Evolutionary conservation across 2,888 invertebrate species (phyloP), one percentile per base, ranked within the genome.

Genomic region (Psococerastis gibbosa): DNA sequence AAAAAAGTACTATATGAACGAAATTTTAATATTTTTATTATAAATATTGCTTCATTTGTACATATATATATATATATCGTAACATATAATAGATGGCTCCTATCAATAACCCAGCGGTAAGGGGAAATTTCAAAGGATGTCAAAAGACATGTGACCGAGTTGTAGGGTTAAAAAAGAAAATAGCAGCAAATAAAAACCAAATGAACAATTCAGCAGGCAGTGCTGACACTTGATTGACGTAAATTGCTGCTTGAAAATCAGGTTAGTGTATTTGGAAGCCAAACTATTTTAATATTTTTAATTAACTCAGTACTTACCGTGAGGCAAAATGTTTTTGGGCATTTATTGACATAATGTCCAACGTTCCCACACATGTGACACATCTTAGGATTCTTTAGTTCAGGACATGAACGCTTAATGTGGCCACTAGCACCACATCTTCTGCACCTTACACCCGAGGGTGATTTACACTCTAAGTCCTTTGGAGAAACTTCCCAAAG

Each of bases 221-320:
- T n/a, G n/a, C n/a, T n/a, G n/a, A n/a, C n/a, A n/a, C n/a, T n/a
- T n/a, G n/a, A n/a, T n/a, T n/a, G n/a, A n/a, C n/a, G n/a, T n/a
- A n/a, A n/a, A n/a, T n/a, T n/a, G n/a, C n/a, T n/a, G 17, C 33
- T 33, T 33, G 5, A 16, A 4, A 6, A 33, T 9, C 17, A 16
- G 31, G 17, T 3, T 33, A 4, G 17, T 33, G 33, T 16, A 33
- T n/a, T 18, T 9, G 8, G 15, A 9, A 42, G 15, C 16, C 6
- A 27, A 3, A 27, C 22, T 8, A 41, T 41, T 41, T 8, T 9
- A 13, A 42, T 5, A 35, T 15, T 6, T 8, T 3, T 8, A 13
- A 41, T 35, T 35, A 43, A 42, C 17, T 3, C 20, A 13, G 38
- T 41, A 42, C 34, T 20, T 15, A 22, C 17, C 11, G 33, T 33